Percentiles rank a stretch among this genome's conserved stretches.
phyloP scores from a whole-genome alignment of 1,140 invertebrate genomes.

The Zaprionus kolodkinae region DNA sequence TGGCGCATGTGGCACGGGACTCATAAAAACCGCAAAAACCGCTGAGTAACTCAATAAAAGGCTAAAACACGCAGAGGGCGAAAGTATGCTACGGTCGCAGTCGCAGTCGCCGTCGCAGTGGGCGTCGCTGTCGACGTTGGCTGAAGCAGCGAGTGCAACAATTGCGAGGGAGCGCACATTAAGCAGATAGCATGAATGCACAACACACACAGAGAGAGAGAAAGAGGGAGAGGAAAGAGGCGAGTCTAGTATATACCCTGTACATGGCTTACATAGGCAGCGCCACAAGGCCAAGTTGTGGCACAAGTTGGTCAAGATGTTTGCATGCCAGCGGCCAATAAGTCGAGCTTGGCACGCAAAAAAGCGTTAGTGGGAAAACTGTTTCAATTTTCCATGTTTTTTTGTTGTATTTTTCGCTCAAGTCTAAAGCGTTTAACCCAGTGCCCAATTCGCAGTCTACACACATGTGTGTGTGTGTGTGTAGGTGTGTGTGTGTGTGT shows the following conservation, averaged over 20 bases:
- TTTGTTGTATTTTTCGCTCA: not conserved
- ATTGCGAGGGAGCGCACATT: slow-evolving; percentile 37
- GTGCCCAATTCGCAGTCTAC: not conserved
- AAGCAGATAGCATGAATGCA: slow-evolving; percentile 42
- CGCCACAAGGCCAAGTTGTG: slow-evolving; percentile 72
- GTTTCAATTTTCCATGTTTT: slow-evolving; percentile 8
- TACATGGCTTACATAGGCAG: slow-evolving; percentile 1
- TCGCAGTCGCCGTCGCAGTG: not conserved
- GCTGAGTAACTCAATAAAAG: slow-evolving; percentile 55
- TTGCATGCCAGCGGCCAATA: slow-evolving; percentile 79
- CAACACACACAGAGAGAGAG: not conserved
- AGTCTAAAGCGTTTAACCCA: slow-evolving; percentile 37
- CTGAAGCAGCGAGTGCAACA: slow-evolving; percentile 59
- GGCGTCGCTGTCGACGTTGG: slow-evolving; percentile 13
- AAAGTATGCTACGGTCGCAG: slow-evolving; percentile 4
- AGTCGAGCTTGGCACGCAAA: slow-evolving; percentile 70
- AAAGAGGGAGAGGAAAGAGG: not conserved
- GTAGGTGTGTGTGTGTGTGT: slow-evolving; percentile 7
- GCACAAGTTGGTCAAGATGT: slow-evolving; percentile 60
- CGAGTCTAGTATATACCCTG: slow-evolving; percentile 8
- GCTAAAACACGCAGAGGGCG: slow-evolving; percentile 39
- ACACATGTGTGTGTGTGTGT: slow-evolving; percentile 24
- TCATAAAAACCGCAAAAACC: slow-evolving; percentile 48
- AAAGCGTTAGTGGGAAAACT: slow-evolving; percentile 50
- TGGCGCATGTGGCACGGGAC: slow-evolving; percentile 31